phyloP scores from a whole-genome alignment of 2,888 invertebrate genomes.

The Punctoribates punctum region DNA sequence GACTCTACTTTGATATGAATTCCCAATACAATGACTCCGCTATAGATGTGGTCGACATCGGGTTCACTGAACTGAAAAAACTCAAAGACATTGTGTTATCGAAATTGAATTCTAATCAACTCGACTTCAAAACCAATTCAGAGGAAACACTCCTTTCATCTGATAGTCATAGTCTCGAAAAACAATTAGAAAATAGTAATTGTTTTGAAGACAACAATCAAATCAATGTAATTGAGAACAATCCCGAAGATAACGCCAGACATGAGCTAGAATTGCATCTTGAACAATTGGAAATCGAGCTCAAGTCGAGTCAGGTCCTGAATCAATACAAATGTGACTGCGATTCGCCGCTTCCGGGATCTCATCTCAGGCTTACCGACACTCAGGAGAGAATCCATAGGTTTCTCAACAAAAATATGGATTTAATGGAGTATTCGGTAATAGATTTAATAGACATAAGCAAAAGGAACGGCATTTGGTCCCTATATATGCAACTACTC shows the following conservation, averaged over 20 bases:
- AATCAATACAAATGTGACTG: constrained; percentile 1
- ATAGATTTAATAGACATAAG: constrained; percentile 17
- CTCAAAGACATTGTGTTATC: constrained; percentile 6
- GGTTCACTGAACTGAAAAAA: constrained; percentile 20
- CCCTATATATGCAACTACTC: neutral
- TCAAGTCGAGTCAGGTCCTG: neutral
- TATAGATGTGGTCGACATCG: constrained; percentile 7
- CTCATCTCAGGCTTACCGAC: neutral
- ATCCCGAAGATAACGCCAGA: neutral
- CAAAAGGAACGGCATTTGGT: constrained; percentile 18
- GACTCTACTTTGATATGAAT: neutral
- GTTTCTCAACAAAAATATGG: neutral
- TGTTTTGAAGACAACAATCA: neutral
- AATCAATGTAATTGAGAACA: neutral
- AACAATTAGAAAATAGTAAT: neutral
- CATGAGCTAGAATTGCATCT: neutral
- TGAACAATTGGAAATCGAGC: neutral
- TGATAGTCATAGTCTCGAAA: neutral
- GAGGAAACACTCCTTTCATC: neutral
- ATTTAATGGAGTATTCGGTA: neutral
- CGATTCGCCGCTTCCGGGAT: constrained; percentile 11
- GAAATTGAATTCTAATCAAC: neutral
- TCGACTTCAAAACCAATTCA: neutral
- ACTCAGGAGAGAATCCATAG: neutral
- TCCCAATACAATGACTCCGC: neutral